A percentile compares a stretch with the other conserved stretches of the same genome.
Conservation (phyloP, 2,113 vertebrate species). For the Serinus canaria region DNA sequence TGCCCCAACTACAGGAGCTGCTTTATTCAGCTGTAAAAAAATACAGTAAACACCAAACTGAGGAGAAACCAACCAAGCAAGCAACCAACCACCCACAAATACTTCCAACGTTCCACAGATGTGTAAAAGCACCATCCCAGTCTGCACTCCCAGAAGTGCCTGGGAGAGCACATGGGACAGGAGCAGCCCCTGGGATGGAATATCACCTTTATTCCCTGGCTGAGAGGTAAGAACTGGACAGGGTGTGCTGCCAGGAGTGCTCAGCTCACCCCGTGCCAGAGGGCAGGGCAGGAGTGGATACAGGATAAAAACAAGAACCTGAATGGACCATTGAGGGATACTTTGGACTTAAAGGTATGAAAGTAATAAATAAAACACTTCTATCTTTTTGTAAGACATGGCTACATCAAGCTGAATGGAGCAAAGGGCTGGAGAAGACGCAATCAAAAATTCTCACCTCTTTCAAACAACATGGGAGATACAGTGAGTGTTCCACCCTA, state of each 20-base stretch:
- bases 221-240: background rate
- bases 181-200: background rate
- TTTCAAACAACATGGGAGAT: background rate
- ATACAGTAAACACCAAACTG: background rate
- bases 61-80: background rate
- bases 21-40: background rate
- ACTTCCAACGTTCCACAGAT: background rate
- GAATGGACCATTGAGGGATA: background rate
- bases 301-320: background rate
- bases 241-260: background rate
- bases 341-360: background rate
- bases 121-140: background rate
- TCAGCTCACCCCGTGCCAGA: background rate
- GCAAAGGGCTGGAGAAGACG: background rate
- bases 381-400: background rate
- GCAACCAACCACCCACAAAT: background rate
- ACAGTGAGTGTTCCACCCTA: constrained; percentile 31
- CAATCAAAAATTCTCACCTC: background rate
- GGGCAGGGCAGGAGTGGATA: background rate
- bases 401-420: constrained; percentile 31
- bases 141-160: background rate
- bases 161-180: background rate
- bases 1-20: background rate
- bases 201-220: background rate
- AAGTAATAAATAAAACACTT: constrained; percentile 43